Percentiles rank a stretch among this genome's conserved stretches.
Evolutionary conservation across 2,797 vertebrate genomes (phyloP).

Genomic region (Zenarchopterus dispar): DNA sequence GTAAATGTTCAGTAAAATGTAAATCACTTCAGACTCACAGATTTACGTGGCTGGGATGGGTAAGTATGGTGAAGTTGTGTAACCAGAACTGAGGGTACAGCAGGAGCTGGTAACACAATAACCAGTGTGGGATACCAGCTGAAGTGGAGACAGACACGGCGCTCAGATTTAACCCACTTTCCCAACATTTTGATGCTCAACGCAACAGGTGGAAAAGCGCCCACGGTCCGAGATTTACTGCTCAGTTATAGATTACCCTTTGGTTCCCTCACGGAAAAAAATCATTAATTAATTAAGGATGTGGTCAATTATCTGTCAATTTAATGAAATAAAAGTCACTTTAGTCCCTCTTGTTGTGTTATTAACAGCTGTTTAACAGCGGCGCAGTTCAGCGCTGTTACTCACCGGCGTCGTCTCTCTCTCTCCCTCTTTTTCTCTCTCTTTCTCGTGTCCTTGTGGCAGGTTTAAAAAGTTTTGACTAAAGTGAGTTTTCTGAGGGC

Average conservation of each 20-base stretch:
- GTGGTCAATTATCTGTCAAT: no score
- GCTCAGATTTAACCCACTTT: constrained; percentile 40
- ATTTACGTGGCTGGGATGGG: constrained; percentile 43
- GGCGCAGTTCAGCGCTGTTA: constrained; percentile 31
- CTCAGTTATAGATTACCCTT: neutral
- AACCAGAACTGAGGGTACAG: constrained; percentile 30
- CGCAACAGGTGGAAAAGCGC: constrained; percentile 71
- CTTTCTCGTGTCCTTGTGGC: constrained; percentile 18
- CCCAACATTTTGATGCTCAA: constrained; percentile 23
- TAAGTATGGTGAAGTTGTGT: constrained; percentile 50
- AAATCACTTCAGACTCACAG: neutral
- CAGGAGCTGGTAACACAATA: constrained; percentile 13
- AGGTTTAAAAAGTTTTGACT: constrained; percentile 6
- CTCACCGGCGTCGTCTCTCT: constrained; percentile 70
- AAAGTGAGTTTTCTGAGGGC: neutral
- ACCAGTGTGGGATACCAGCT: neutral
- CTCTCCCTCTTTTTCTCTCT: constrained; percentile 23
- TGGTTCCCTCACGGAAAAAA: no score
- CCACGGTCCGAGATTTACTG: neutral
- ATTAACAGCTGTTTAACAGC: neutral
- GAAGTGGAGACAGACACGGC: neutral
- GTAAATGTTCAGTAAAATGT: neutral
- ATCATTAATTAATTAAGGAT: no score
- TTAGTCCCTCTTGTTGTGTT: constrained; percentile 6
- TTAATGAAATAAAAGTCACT: neutral